Conservation (phyloP, 1,140 invertebrate genomes). For the Tetraneura akinire region DNA sequence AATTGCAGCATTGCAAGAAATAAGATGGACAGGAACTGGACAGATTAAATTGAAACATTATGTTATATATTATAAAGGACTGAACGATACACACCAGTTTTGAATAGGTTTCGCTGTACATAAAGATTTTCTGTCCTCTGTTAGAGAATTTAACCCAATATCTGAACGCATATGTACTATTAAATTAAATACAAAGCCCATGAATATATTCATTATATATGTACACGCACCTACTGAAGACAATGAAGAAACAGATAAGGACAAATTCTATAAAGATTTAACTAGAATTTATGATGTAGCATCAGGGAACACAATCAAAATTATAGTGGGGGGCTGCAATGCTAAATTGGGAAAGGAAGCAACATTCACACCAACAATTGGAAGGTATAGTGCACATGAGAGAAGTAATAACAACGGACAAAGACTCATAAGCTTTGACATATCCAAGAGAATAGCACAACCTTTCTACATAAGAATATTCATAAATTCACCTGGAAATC, state of each 20-base stretch:
- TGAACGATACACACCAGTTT: slow-evolving; percentile 30
- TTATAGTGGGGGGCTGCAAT: not conserved
- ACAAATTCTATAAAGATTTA: not conserved
- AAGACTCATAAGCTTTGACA: slow-evolving; percentile 52
- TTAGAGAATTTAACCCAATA: not conserved
- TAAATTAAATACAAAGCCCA: slow-evolving; percentile 14
- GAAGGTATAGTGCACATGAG: slow-evolving; percentile 57
- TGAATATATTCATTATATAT: slow-evolving; percentile 11
- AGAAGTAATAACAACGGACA: slow-evolving; percentile 54
- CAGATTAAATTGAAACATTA: slow-evolving; percentile 16
- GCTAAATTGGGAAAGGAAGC: not conserved
- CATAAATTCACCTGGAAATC: slow-evolving; percentile 26
- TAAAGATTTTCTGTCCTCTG: not conserved
- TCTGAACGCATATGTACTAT: not conserved
- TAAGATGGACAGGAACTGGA: slow-evolving; percentile 49
- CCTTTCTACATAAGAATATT: slow-evolving; percentile 51
- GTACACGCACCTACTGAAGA: not conserved
- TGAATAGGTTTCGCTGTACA: not conserved
- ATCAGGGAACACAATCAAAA: slow-evolving; percentile 8
- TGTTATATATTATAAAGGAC: slow-evolving; percentile 18
- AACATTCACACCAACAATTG: slow-evolving; percentile 52
- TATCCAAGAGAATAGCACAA: slow-evolving; percentile 43
- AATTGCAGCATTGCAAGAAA: slow-evolving; percentile 47
- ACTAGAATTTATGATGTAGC: slow-evolving; percentile 3
- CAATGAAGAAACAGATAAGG: slow-evolving; percentile 2